Percentiles rank a stretch among this genome's conserved stretches.
These are phyloP conservation scores for Fabriciana adippe DNA, from an alignment of 2,888 invertebrate species.

Conservation along the genomic window DNA sequence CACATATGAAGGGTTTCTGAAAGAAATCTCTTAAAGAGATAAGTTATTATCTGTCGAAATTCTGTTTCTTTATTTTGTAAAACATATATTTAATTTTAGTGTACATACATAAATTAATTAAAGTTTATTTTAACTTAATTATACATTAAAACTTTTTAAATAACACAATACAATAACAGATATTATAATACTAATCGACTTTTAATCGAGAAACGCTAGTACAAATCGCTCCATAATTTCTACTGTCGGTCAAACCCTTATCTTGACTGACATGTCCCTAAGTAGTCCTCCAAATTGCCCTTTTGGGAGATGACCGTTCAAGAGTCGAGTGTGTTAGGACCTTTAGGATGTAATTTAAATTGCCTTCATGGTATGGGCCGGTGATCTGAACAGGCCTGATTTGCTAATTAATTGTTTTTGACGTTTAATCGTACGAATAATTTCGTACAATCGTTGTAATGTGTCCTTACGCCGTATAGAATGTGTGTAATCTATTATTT, in stretches of 20 bases:
- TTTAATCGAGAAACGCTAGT: conserved; percentile 41
- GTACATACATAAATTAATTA: too few relatives aligned
- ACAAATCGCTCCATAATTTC: conserved; percentile 50
- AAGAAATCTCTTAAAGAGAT: too few relatives aligned
- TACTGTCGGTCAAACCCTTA: conserved; percentile 57
- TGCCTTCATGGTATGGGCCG: conserved; percentile 18
- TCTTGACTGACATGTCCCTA: conserved; percentile 62
- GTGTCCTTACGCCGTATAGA: background rate
- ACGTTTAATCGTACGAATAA: conserved; percentile 10
- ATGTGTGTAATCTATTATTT: background rate
- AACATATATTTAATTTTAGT: too few relatives aligned
- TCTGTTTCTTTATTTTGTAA: too few relatives aligned
- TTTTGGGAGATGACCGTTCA: conserved; percentile 50
- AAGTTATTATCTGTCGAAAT: too few relatives aligned
- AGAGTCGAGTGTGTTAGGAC: conserved; percentile 35
- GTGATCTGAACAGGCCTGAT: conserved; percentile 12
- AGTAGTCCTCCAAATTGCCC: conserved; percentile 60
- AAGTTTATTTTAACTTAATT: too few relatives aligned
- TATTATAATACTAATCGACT: background rate
- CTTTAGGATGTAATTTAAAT: conserved; percentile 34
- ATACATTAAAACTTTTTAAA: background rate
- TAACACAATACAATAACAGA: background rate
- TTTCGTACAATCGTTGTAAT: background rate
- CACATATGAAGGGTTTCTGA: too few relatives aligned
- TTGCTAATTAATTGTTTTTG: conserved; percentile 19